These are phyloP conservation scores for Mirza zaza DNA, from an alignment of 2,113 vertebrate species.

Conservation along the genomic window DNA sequence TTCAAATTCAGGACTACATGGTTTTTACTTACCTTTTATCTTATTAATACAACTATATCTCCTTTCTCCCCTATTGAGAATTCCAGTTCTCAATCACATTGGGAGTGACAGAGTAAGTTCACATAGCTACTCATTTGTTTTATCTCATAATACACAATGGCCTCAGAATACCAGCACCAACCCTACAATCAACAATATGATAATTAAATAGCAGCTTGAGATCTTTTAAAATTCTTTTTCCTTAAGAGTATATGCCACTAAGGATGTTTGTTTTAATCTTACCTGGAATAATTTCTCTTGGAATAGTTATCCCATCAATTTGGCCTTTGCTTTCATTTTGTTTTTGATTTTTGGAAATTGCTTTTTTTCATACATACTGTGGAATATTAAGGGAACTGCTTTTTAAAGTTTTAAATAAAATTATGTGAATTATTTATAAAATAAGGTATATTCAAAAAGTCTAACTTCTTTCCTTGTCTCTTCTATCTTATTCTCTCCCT, in stretches of 20 bases:
- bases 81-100: neutral
- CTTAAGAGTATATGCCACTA: neutral
- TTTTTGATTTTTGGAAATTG: neutral
- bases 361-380: neutral
- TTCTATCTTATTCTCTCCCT: neutral
- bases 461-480: neutral
- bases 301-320: neutral
- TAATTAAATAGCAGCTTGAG: neutral
- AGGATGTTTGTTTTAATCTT: conserved; percentile 3
- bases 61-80: neutral
- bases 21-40: conserved; percentile 13
- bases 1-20: neutral
- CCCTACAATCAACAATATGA: neutral
- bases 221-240: conserved; percentile 22
- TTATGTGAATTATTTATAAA: neutral
- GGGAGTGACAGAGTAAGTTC: neutral
- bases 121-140: neutral
- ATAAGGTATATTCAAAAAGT: neutral
- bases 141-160: neutral
- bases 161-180: neutral
- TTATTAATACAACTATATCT: neutral
- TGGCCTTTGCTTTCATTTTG: conserved; percentile 27
- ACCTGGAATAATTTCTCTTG: conserved; percentile 21
- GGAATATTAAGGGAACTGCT: neutral
- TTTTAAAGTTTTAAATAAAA: neutral